Evolutionary conservation across 2,797 vertebrate genomes (phyloP), one percentile per base, ranked within the genome.

Genomic region (Sebastes diaconus): DNA sequence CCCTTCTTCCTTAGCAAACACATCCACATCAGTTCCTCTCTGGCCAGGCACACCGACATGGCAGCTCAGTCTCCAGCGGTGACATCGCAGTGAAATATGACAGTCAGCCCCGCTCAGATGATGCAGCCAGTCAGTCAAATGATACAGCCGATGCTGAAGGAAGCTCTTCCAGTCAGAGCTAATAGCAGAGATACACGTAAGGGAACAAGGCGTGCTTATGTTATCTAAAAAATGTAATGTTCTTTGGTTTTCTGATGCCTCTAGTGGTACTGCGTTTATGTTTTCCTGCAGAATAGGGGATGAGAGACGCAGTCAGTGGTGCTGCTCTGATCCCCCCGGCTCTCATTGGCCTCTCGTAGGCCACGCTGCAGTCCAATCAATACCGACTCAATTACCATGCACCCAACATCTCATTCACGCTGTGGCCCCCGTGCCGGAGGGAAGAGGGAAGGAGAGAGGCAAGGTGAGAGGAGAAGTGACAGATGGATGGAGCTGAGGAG

Each of bases 361-460:
- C 91, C 87, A 92, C 92, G 89, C 95, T 95, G 96, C 95, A 96
- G 90, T 96, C 90, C 89, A 93, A 95, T 96, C 95, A 94, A 96
- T 96, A 95, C 73, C 88, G 77, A 87, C 93, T 92, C 94, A 92
- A 95, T 96, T 94, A 94, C 92, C 89, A 95, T 95, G 93, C 92
- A 90, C 77, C 90, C 87, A 85, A 95, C 94, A 96, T 94, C 94
- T 93, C 90, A 91, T 95, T 95, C 92, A 93, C 69, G 65, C 90
- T 82, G 86, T 83, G 90, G 80, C 84, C 86, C 74, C 84, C 74
- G 86, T 63, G 87, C 87, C 72, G 42, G 84, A 78, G 77, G 86
- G 73, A 80, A 86, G 80, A 76, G 74, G 68, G 66, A 82, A 84
- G 81, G 80, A 68, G 82, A 83, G 84, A 84, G 55, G 73, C 76